Conservation (phyloP, 2,888 invertebrate genomes). For the Meliscaeva auricollis region DNA sequence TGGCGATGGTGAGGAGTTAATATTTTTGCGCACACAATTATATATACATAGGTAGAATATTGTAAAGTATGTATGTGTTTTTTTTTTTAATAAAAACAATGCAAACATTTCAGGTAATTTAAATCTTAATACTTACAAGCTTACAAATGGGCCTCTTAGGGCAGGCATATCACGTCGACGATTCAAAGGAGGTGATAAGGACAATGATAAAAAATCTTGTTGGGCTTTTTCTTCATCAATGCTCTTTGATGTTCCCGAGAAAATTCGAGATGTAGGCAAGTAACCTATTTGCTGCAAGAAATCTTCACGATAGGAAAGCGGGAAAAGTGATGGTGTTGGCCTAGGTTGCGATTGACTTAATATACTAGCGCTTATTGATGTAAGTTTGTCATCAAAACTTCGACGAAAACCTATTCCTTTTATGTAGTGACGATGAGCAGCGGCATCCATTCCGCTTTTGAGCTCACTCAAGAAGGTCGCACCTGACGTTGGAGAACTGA, state of each 20-base stretch:
- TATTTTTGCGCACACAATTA: too few relatives aligned
- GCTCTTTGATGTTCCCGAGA: slow-evolving; percentile 81
- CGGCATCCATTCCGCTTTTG: slow-evolving; percentile 52
- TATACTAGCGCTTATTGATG: slow-evolving; percentile 69
- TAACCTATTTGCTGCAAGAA: slow-evolving; percentile 84
- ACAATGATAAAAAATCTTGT: slow-evolving; percentile 83
- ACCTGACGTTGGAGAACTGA: slow-evolving; percentile 52
- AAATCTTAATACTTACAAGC: slow-evolving; percentile 82
- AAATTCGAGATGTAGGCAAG: slow-evolving; percentile 83
- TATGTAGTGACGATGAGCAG: slow-evolving; percentile 76
- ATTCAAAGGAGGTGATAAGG: slow-evolving; percentile 84
- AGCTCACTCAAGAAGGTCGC: slow-evolving; percentile 56
- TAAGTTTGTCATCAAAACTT: slow-evolving; percentile 83
- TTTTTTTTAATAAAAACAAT: background rate
- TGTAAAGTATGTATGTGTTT: too few relatives aligned
- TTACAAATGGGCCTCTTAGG: slow-evolving; percentile 83
- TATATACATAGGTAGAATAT: too few relatives aligned
- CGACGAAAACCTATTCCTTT: slow-evolving; percentile 82
- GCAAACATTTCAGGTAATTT: background rate
- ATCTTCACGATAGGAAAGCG: slow-evolving; percentile 83
- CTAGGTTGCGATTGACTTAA: slow-evolving; percentile 74
- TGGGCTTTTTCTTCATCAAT: slow-evolving; percentile 82
- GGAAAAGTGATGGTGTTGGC: slow-evolving; percentile 81
- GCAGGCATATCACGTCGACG: slow-evolving; percentile 84
- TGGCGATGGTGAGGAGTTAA: too few relatives aligned